These are phyloP conservation scores for Biston betularia DNA, from an alignment of 2,888 invertebrate genomes.

Conservation along the genomic window DNA sequence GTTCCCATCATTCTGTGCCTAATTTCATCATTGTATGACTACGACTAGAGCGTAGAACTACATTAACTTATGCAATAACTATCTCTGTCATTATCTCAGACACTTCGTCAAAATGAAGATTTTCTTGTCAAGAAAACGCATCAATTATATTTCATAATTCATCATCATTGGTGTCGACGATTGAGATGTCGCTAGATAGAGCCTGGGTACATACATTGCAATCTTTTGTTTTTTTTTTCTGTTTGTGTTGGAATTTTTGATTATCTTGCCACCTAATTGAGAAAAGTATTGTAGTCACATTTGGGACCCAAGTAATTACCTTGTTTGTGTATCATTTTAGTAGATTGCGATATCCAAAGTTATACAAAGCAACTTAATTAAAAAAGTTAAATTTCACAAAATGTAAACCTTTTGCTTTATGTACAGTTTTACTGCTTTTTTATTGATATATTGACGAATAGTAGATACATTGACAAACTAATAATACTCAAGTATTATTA, in stretches of 20 bases:
- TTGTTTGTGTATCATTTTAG: background rate
- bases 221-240: constrained; percentile 26
- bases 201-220: constrained; percentile 29
- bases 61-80: constrained; percentile 52
- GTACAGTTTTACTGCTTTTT: background rate
- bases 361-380: too few species aligned
- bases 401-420: background rate
- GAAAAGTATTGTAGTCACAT: too few species aligned
- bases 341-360: too few species aligned
- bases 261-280: background rate
- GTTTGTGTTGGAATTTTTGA: constrained; percentile 18
- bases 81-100: constrained; percentile 41
- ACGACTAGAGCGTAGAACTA: constrained; percentile 46
- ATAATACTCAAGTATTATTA: constrained; percentile 11
- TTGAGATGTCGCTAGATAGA: constrained; percentile 39
- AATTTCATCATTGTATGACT: constrained; percentile 59
- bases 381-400: background rate
- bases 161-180: constrained; percentile 40
- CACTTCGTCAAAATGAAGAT: constrained; percentile 43
- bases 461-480: constrained; percentile 14
- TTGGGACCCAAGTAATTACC: background rate
- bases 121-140: constrained; percentile 41
- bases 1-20: constrained; percentile 58
- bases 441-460: constrained; percentile 19
- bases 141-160: constrained; percentile 42